Conservation (phyloP, 2,888 invertebrate species). For the Drosophila multiciliata region DNA sequence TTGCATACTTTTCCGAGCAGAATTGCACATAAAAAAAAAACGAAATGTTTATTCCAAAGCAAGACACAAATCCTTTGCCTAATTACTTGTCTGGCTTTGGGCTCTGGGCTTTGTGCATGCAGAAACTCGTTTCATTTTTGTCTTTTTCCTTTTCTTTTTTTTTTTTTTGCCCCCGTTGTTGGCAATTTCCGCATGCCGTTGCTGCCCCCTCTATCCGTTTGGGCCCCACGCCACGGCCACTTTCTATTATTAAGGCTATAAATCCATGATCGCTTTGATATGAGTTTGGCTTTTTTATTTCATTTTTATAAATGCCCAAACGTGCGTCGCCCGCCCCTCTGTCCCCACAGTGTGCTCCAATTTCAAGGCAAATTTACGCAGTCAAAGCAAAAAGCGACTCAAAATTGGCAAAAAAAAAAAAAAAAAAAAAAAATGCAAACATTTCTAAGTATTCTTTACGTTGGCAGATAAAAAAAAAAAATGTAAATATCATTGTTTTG, state of each 20-base stretch:
- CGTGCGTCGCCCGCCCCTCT: constrained; percentile 45
- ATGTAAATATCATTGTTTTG: constrained; percentile 80
- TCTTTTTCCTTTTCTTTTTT: neutral
- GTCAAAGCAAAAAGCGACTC: constrained; percentile 41
- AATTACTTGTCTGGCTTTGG: constrained; percentile 75
- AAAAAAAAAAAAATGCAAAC: neutral
- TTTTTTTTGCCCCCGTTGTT: constrained; percentile 22
- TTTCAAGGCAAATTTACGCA: constrained; percentile 71
- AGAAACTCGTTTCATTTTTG: constrained; percentile 43
- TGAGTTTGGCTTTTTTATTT: constrained; percentile 67
- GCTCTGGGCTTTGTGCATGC: constrained; percentile 28
- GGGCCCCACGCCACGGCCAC: constrained; percentile 20
- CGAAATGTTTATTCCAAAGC: constrained; percentile 59
- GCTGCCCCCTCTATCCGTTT: constrained; percentile 11
- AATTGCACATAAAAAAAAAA: constrained; percentile 38
- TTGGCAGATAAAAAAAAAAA: constrained; percentile 60
- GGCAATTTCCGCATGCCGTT: constrained; percentile 54
- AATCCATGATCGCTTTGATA: constrained; percentile 80
- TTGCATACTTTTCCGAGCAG: constrained; percentile 51
- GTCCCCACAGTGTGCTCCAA: constrained; percentile 55
- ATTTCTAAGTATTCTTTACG: constrained; percentile 46
- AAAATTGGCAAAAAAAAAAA: constrained; percentile 22
- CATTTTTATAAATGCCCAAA: constrained; percentile 69
- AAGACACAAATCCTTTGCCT: constrained; percentile 74
- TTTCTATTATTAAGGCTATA: constrained; percentile 78